A percentile compares a stretch with the other conserved stretches of the same genome.
Conservation (phyloP, 2,888 invertebrate genomes). For the Hyposoter didymator region DNA sequence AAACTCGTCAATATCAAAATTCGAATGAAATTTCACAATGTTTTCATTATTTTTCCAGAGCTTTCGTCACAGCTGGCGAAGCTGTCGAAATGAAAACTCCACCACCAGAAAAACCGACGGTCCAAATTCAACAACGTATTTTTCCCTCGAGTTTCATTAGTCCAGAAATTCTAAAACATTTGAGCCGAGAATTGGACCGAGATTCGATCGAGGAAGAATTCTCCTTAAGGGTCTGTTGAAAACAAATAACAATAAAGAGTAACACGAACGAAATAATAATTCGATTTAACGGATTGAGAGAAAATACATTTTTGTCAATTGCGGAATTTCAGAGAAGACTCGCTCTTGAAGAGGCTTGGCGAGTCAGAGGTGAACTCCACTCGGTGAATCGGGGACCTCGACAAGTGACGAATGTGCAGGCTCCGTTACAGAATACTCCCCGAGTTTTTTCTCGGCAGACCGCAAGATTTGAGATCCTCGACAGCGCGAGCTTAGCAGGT, state of each 20-base stretch:
- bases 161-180: constrained; percentile 87
- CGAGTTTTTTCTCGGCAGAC: constrained; percentile 91
- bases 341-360: constrained; percentile 89
- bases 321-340: constrained; percentile 86
- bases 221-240: constrained; percentile 86
- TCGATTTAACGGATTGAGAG: neutral
- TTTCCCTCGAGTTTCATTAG: constrained; percentile 85
- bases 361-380: constrained; percentile 85
- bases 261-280: no score
- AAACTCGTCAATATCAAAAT: neutral
- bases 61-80: constrained; percentile 60
- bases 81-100: constrained; percentile 53
- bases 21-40: neutral
- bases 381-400: constrained; percentile 70
- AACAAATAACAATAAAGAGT: no score
- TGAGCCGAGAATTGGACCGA: constrained; percentile 88
- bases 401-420: constrained; percentile 66
- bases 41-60: constrained; percentile 55
- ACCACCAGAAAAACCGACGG: constrained; percentile 67
- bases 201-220: constrained; percentile 90
- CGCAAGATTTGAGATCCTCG: constrained; percentile 91
- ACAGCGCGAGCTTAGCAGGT: constrained; percentile 86
- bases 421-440: constrained; percentile 86
- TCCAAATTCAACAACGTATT: constrained; percentile 54
- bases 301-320: neutral